Base-by-base conservation (phyloP, 2,888 invertebrate genomes). In the Nemoura dubitans region DNA sequence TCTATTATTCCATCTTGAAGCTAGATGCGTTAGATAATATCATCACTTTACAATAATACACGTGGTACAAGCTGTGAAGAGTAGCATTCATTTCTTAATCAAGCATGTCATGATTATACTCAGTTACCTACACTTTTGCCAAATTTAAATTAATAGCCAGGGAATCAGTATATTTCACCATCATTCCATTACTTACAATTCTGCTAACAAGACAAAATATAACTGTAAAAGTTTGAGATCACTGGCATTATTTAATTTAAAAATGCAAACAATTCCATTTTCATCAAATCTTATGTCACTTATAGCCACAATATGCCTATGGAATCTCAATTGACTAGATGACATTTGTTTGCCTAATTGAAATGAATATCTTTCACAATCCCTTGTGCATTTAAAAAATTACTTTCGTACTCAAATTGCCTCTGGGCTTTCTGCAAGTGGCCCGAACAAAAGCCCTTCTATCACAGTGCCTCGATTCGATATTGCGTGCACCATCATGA, bases 271-370 rank as follows among this genome's bases (percentile, higher is more conserved):
- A 59, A 59, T 21, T 59, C 59, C 59, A 59, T 59, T 21, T 59
- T 59, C 59, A 1, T 21, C 1, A 1, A 59, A 59, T 14, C 16
- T 36, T 59, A 16, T 21, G 16, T 2, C 10, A 59, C 59, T 3
- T 36, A 59, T 2, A 59, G 59, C 59, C 21, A 59, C 59, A 59
- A 59, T 21, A 7, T 59, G 10, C 14, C 59, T 36, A 3, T 59
- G 59, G 59, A 59, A 59, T 59, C 59, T 59, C 59, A 59, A 59
- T 59, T 59, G 59, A 59, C 59, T 59, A 59, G 59, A 59, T 59
- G 3, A 59, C 59, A 21, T 59, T 59, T 59, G 59, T 21, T 59
- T 59, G 59, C 14, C 59, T 7, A 36, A 3, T 6, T 21, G 21
- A 59, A 59, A 14, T 59, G 21, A 59, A 59, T 21, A 7, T 6